Conservation (phyloP, 1,140 invertebrate genomes). For the Pseudobourletiella spinata region DNA sequence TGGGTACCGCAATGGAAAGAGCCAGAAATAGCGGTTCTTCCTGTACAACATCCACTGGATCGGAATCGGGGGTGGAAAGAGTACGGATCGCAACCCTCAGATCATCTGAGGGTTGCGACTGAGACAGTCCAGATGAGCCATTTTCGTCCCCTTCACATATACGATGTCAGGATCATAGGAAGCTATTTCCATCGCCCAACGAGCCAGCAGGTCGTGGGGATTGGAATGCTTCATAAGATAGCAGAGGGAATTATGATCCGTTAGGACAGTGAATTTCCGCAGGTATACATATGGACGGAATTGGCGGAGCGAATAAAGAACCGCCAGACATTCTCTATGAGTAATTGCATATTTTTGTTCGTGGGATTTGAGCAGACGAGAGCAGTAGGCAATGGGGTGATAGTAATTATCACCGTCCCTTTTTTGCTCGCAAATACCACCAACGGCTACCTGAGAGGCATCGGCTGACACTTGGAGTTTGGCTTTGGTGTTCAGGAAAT, state of each 20-base stretch:
- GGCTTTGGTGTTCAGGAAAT: background rate
- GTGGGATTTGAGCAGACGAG: background rate
- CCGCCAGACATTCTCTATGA: background rate
- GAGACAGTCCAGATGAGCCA: too few species aligned
- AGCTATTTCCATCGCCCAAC: too few species aligned
- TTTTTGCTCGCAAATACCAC: background rate
- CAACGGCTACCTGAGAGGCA: background rate
- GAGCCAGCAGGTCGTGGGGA: too few species aligned
- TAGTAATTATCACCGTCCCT: background rate
- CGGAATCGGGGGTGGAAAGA: too few species aligned
- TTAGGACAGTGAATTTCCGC: background rate
- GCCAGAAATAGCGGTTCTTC: too few species aligned
- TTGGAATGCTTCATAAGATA: too few species aligned
- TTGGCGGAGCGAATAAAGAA: background rate
- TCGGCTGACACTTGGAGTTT: background rate
- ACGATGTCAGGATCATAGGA: too few species aligned
- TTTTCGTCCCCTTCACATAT: too few species aligned
- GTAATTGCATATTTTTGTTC: background rate
- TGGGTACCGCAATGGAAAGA: too few species aligned
- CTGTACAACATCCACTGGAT: too few species aligned
- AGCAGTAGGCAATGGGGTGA: background rate
- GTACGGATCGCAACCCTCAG: too few species aligned
- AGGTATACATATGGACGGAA: background rate
- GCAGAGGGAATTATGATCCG: background rate
- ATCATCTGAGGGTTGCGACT: too few species aligned